Base-by-base conservation (phyloP, 2,113 vertebrate genomes). In the Trogon melanurus region DNA sequence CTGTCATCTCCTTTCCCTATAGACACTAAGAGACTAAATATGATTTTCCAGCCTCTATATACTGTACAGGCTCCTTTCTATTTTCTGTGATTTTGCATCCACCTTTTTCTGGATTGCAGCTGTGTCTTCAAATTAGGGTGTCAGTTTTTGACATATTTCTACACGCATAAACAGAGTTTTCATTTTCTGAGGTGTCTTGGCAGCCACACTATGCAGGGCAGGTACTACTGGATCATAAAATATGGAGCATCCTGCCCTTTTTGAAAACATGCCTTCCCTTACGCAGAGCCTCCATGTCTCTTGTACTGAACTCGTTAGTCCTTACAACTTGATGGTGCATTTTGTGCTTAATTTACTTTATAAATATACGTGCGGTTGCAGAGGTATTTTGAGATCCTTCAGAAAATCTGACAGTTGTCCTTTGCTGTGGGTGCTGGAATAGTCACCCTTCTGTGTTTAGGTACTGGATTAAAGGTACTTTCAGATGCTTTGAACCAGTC, bases 131-230 rank as follows among this genome's bases (percentile, higher is more conserved):
- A 93, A 92, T 65, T 61, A 86, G 13, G 36, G 26, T 79, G 70
- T 81, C 86, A 85, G 50, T 22, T 89, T 95, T 92, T 91, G 57
- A 75, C 62, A 41, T 57, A 79, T 87, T 95, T 92, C 84, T 79
- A 16, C 27, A 38, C 0, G 4, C 73, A 69, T 71, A 85, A 57
- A 38, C 25, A 73, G 41, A n/a, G 72, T 81, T 94, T 81, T 87
- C 6, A 71, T 89, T 82, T 91, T 75, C 66, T 61, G 6, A 61
- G 27, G 21, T 79, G 58, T 32, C 67, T 62, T 45, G 30, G 41
- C 79, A 78, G 34, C 60, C 54, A 73, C 74, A 53, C 16, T 62
- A 18, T 11, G 11, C 38, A 48, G 38, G 51, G 26, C 22, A 88
- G 30, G 32, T 34, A 83, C 34, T 58, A 70, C 64, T 51, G 71